phyloP scores from a whole-genome alignment of 2,113 vertebrate species.

The Oreotragus oreotragus region DNA sequence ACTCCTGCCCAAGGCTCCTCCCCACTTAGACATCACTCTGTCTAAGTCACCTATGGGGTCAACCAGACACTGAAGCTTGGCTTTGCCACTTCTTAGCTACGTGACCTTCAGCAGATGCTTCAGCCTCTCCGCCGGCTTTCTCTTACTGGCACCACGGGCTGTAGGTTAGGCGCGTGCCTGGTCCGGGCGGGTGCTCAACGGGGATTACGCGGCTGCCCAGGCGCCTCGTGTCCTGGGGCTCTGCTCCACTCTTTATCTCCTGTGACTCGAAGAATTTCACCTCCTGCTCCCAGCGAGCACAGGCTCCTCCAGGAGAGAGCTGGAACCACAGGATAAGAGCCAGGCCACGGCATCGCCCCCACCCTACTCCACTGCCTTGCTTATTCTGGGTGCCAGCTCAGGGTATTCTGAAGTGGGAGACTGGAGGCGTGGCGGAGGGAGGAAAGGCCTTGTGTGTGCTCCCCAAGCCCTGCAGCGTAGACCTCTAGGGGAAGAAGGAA shows the following conservation, averaged over 20 bases:
- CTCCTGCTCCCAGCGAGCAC: neutral
- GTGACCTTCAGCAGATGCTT: neutral
- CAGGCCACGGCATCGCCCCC: rapidly evolving
- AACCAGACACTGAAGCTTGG: rapidly evolving
- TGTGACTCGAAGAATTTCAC: neutral
- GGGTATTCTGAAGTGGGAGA: neutral
- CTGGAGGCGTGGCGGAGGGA: neutral
- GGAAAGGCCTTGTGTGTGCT: rapidly evolving
- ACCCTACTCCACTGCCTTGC: neutral
- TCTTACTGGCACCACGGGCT: rapidly evolving
- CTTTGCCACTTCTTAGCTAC: neutral
- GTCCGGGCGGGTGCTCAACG: too few species aligned
- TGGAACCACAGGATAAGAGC: rapidly evolving
- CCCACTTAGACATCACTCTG: rapidly evolving
- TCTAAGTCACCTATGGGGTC: neutral
- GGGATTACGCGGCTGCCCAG: neutral
- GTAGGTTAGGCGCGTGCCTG: rapidly evolving
- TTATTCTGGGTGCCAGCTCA: neutral
- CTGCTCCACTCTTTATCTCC: neutral
- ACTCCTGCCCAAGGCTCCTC: neutral
- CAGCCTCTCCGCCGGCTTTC: neutral
- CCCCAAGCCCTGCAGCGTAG: neutral
- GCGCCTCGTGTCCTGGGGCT: rapidly evolving
- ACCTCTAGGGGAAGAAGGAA: neutral
- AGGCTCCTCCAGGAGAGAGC: neutral